phyloP scores from a whole-genome alignment of 2,888 invertebrate species.

The Syrista parreyssii region DNA sequence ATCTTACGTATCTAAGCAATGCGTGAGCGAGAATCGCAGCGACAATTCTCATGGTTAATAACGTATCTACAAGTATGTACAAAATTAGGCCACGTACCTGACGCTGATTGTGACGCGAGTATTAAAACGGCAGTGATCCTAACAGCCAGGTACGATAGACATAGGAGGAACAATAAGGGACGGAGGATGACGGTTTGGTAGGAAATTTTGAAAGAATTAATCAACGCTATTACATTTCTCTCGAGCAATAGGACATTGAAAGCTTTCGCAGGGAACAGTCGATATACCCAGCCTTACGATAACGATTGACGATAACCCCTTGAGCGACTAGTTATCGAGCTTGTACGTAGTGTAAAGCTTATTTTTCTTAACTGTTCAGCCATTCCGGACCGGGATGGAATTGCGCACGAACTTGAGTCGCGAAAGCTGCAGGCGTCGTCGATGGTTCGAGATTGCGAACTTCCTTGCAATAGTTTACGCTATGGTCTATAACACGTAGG shows the following conservation, averaged over 20 bases:
- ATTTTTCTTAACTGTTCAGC: not conserved
- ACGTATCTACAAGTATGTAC: slow-evolving; percentile 10
- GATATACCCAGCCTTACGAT: not conserved
- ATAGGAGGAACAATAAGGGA: not conserved
- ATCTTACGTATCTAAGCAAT: not conserved
- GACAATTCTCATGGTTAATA: not conserved
- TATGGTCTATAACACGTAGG: not conserved
- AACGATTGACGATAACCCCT: not conserved
- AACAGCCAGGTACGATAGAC: not conserved
- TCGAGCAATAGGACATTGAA: not conserved
- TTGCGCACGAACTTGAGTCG: not conserved
- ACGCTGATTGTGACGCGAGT: not conserved
- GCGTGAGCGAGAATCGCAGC: not conserved
- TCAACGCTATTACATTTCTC: not conserved
- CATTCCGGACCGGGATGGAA: not conserved
- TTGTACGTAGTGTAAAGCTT: not conserved
- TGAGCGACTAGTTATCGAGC: not conserved
- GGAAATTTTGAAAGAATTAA: not conserved
- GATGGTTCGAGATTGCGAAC: slow-evolving; percentile 45
- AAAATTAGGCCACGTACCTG: slow-evolving; percentile 2
- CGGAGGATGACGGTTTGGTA: not conserved
- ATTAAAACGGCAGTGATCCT: not conserved
- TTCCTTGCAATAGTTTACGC: not conserved
- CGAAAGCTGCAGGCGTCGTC: slow-evolving; percentile 27
- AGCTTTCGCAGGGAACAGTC: not conserved